These are phyloP conservation scores for pig (Sus scrofa) DNA, from an alignment of 2,113 vertebrate species.

Conservation along the genomic window DNA sequence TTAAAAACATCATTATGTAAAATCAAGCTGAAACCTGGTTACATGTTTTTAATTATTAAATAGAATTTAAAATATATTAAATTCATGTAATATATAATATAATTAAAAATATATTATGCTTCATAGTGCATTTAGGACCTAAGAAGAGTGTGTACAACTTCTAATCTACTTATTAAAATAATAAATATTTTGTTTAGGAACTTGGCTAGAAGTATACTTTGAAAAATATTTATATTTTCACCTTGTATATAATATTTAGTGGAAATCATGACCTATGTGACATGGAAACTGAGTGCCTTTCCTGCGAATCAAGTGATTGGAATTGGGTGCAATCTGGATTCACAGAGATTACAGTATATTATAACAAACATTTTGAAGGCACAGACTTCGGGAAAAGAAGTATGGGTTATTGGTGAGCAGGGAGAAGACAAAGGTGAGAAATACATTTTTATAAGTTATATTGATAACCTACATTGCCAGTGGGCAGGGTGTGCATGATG, in stretches of 20 bases:
- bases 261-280: constrained; percentile 96
- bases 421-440: constrained; percentile 95
- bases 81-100: background rate
- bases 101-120: background rate
- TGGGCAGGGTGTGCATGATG: background rate
- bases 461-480: background rate
- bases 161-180: constrained; percentile 29
- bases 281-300: constrained; percentile 96
- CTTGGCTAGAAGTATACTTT: constrained; percentile 34
- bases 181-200: constrained; percentile 41
- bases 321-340: constrained; percentile 96
- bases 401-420: constrained; percentile 96
- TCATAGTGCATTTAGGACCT: background rate
- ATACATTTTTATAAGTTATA: background rate
- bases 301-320: constrained; percentile 93
- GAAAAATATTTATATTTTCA: constrained; percentile 53
- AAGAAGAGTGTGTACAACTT: background rate
- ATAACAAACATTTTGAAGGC: constrained; percentile 90
- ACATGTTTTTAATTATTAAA: constrained; percentile 24
- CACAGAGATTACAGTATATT: constrained; percentile 92
- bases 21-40: constrained; percentile 20
- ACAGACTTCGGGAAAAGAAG: constrained; percentile 87
- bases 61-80: background rate
- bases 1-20: background rate
- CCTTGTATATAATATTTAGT: constrained; percentile 87